Base-by-base conservation (phyloP, 2,888 invertebrate genomes). In the Hyposoter dolosus region DNA sequence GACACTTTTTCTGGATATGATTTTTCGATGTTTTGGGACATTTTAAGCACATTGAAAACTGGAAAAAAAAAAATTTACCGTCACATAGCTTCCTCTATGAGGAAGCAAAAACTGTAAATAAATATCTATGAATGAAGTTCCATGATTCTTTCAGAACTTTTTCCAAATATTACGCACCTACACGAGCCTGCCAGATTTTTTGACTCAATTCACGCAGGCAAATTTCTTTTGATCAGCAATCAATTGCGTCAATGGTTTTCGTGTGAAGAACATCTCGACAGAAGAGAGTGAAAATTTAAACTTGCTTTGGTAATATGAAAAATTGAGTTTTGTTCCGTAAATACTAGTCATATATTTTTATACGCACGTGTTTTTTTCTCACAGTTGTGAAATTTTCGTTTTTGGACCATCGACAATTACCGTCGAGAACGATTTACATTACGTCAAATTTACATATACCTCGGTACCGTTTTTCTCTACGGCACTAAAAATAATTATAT, bases 91-190 rank as follows among this genome's bases (percentile, higher is more conserved):
- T n/a, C n/a, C n/a, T n/a, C n/a, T n/a, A n/a, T 85, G n/a, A n/a
- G n/a, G n/a, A n/a, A n/a, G n/a, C n/a, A n/a, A n/a, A n/a, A n/a
- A n/a, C n/a, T n/a, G n/a, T 87, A 87, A 88, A 90, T 87, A 89
- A 87, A 89, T 47, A 53, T 12, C 23, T 35, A 68, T 91, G 91
- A 92, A 92, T 93, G 90, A 92, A 19, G n/a, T n/a, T n/a, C n/a
- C n/a, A n/a, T n/a, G n/a, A n/a, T 89, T 89, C 86, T 87, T 72
- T 76, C 84, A 56, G 86, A 87, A 89, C 90, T 89, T 91, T 91
- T 91, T 91, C 68, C 84, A 47, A 40, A 40, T 74, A 83, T 82
- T 82, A 83, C 78, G 83, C 81, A 79, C 50, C 35, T 35, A 32
- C 40, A 35, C 23, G 43, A 19, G 19, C 2, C 1, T 19, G 53